Evolutionary conservation across 2,888 invertebrate genomes (phyloP).

Genomic region (Thysanoteuthis rhombus): DNA sequence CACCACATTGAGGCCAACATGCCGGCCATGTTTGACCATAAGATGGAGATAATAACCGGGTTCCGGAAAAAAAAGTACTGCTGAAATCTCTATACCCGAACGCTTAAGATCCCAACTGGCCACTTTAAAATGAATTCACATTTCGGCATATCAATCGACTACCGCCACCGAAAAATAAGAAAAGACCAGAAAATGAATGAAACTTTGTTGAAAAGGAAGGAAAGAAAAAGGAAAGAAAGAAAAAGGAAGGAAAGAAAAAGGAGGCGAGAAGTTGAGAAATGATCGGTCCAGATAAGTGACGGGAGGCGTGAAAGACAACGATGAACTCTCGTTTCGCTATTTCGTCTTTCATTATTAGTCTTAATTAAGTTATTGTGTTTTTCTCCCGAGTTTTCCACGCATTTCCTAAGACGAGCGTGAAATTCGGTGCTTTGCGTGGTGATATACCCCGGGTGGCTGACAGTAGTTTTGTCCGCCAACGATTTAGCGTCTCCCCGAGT

Average conservation of each 20-base stretch:
- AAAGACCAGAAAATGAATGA: too few relatives aligned
- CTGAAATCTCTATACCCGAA: background rate
- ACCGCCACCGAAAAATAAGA: background rate
- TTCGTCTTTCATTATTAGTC: background rate
- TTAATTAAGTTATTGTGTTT: background rate
- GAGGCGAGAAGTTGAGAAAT: background rate
- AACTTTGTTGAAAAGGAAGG: too few relatives aligned
- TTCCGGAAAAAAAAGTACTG: background rate
- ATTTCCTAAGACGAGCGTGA: background rate
- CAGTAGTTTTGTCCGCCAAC: background rate
- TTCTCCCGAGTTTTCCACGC: background rate
- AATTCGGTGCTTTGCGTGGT: background rate
- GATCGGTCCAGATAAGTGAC: background rate
- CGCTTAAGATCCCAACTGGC: background rate
- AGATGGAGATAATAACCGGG: background rate
- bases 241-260: too few relatives aligned
- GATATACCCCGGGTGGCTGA: background rate
- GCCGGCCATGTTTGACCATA: background rate
- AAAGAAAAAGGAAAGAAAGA: too few relatives aligned
- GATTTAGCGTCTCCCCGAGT: background rate
- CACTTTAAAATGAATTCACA: background rate
- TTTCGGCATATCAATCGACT: background rate
- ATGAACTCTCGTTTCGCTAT: background rate
- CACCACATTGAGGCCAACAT: background rate
- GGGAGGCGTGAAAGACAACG: background rate